Conservation (phyloP, 2,113 vertebrate species). For the Neotoma lepida region DNA sequence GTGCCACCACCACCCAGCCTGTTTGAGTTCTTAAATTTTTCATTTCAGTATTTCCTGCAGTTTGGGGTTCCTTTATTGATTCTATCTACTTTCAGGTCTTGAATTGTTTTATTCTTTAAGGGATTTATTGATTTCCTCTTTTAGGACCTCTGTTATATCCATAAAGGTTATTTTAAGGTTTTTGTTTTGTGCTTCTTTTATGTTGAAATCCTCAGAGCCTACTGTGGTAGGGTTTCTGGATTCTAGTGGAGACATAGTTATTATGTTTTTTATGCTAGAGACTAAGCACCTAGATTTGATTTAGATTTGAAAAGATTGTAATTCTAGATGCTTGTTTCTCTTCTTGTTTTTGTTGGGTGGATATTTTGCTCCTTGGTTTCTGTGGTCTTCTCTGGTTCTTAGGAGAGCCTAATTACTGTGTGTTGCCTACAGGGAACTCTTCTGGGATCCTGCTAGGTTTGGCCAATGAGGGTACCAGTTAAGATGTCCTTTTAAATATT, state of each 20-base stretch:
- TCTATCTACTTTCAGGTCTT: neutral
- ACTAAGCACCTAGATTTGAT: neutral
- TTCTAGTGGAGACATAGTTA: no score
- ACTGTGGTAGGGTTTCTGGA: neutral
- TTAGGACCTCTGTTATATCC: neutral
- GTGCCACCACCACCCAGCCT: no score
- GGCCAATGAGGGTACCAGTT: no score
- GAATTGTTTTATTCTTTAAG: neutral
- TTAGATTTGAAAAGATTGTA: neutral
- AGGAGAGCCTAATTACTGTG: neutral
- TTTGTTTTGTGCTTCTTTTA: neutral
- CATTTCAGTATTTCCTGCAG: neutral
- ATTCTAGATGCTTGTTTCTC: neutral
- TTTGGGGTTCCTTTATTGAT: neutral
- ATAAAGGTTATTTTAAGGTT: neutral
- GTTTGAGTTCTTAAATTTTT: neutral
- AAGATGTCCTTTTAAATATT: neutral
- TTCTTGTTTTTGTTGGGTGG: neutral
- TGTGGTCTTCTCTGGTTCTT: neutral
- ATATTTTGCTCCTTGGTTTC: neutral
- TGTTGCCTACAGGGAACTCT: neutral
- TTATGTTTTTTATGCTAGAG: neutral
- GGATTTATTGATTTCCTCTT: no score
- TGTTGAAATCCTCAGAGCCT: neutral
- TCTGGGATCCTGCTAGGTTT: no score